Percentiles rank a stretch among this genome's conserved stretches.
phyloP scores from a whole-genome alignment of 1,140 invertebrate genomes.

The Mesaphorura yosii region DNA sequence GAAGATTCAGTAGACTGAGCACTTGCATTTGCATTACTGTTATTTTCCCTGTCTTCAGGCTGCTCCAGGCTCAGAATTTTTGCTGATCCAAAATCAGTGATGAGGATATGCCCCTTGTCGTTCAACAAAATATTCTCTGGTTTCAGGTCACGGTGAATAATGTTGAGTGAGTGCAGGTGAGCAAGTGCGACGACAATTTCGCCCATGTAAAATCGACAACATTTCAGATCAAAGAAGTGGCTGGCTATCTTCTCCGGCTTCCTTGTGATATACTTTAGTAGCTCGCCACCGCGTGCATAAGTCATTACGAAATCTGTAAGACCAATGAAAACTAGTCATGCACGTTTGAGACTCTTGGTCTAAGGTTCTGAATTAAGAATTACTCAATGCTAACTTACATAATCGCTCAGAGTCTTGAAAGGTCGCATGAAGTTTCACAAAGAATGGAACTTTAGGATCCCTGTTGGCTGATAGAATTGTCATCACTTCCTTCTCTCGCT shows the following conservation, averaged over 20 bases:
- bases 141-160: constrained; percentile 84
- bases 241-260: constrained; percentile 67
- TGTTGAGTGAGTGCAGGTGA: constrained; percentile 75
- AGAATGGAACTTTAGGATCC: constrained; percentile 54
- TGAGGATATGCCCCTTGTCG: constrained; percentile 90
- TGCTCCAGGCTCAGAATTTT: constrained; percentile 63
- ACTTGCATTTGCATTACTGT: neutral
- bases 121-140: constrained; percentile 80
- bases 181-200: constrained; percentile 86
- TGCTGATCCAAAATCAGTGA: constrained; percentile 95
- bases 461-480: constrained; percentile 54
- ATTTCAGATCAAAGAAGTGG: constrained; percentile 65
- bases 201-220: constrained; percentile 83
- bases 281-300: constrained; percentile 87
- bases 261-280: constrained; percentile 66
- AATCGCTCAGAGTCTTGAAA: constrained; percentile 89
- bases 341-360: no score
- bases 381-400: constrained; percentile 43
- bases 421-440: constrained; percentile 87
- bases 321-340: constrained; percentile 4
- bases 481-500: constrained; percentile 81
- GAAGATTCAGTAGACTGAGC: neutral
- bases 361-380: constrained; percentile 1
- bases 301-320: constrained; percentile 79
- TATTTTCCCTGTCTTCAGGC: neutral